A percentile compares a stretch with the other conserved stretches of the same genome.
These are phyloP conservation scores for Sesamia inferens DNA, from an alignment of 2,888 invertebrate species.

Conservation along the genomic window DNA sequence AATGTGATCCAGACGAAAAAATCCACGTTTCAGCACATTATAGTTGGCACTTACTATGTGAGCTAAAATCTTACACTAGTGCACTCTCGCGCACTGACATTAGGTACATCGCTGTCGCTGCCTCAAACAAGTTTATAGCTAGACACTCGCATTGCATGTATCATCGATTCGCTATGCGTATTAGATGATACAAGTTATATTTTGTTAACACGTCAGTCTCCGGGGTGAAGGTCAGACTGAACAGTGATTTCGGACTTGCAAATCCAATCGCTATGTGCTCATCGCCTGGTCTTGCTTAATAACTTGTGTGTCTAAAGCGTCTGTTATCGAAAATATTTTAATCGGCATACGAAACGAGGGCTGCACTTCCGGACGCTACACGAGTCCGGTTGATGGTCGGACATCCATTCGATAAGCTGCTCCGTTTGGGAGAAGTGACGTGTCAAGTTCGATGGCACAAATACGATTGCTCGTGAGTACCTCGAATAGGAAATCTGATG, in stretches of 20 bases:
- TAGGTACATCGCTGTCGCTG: background rate
- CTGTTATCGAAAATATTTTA: conserved; percentile 33
- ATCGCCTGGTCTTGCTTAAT: conserved; percentile 8
- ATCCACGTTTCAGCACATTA: background rate
- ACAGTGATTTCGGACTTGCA: background rate
- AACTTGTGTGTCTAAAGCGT: conserved; percentile 17
- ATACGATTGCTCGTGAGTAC: background rate
- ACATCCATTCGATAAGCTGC: conserved; percentile 37
- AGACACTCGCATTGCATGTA: conserved; percentile 1
- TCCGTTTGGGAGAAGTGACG: background rate
- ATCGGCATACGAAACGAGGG: conserved; percentile 40
- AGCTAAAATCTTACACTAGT: conserved; percentile 1
- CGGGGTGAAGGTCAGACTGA: conserved; percentile 5
- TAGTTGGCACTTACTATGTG: background rate
- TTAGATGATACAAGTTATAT: background rate
- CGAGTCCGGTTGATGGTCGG: conserved; percentile 17
- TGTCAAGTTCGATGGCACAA: background rate
- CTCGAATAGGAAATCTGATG: background rate
- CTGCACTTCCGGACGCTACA: conserved; percentile 51
- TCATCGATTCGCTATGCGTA: conserved; percentile 1
- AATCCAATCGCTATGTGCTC: background rate
- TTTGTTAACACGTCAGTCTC: conserved; percentile 13
- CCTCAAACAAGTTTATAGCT: conserved; percentile 15
- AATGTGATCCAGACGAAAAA: background rate
- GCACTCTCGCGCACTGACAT: background rate